Evolutionary conservation across 2,888 invertebrate species (phyloP).

Genomic region (Entomobrya proxima): DNA sequence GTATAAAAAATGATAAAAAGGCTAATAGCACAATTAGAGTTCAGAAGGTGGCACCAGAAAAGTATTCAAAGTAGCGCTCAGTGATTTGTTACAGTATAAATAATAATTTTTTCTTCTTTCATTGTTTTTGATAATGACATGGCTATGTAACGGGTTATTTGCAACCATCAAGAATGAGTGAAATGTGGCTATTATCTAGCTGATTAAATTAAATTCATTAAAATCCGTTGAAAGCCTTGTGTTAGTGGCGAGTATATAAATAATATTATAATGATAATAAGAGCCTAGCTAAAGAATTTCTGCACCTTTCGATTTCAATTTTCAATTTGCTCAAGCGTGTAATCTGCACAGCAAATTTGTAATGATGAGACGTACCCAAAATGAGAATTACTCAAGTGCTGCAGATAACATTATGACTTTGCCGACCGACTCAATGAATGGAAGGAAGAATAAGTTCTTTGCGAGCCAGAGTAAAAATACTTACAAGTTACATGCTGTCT

Average conservation of each 20-base stretch:
- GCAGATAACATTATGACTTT: not conserved
- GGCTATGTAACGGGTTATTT: not conserved
- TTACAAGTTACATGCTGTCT: not conserved
- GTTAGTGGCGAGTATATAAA: too few species aligned
- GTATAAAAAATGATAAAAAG: conserved; percentile 2
- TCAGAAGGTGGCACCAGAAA: not conserved
- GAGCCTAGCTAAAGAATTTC: conserved; percentile 17
- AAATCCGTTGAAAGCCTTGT: not conserved
- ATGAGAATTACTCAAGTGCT: not conserved
- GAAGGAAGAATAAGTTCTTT: not conserved
- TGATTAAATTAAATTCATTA: conserved; percentile 26
- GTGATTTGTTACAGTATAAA: conserved; percentile 22
- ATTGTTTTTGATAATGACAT: conserved; percentile 42
- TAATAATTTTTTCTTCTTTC: conserved; percentile 38
- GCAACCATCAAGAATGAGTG: conserved; percentile 9
- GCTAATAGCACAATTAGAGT: conserved; percentile 20
- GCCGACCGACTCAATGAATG: conserved; percentile 4
- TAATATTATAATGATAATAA: not conserved
- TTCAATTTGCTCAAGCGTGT: conserved; percentile 18
- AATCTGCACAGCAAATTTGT: not conserved
- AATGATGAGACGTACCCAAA: not conserved
- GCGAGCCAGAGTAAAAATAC: not conserved
- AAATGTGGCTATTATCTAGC: conserved; percentile 57
- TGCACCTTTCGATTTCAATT: conserved; percentile 41
- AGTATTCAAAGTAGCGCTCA: not conserved